phyloP scores from a whole-genome alignment of 2,113 vertebrate genomes.

The Bufo bufo region DNA sequence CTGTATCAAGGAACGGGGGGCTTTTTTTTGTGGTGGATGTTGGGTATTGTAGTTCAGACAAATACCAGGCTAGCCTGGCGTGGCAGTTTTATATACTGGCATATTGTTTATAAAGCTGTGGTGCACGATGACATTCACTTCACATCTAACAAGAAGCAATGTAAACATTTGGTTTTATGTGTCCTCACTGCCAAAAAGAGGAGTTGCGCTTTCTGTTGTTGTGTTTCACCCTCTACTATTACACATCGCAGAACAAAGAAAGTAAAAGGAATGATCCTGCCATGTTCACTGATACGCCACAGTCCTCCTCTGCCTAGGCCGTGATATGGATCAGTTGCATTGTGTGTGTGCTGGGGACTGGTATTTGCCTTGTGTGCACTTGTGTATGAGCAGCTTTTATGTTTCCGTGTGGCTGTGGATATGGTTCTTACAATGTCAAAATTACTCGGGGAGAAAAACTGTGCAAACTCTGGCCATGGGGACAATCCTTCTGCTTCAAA shows the following conservation, averaged over 20 bases:
- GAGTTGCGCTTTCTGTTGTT: constrained; percentile 8
- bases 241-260: constrained; percentile 47
- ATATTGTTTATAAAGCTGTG: background rate
- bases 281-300: background rate
- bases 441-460: background rate
- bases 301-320: background rate
- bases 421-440: background rate
- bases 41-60: background rate
- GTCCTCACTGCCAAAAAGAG: constrained; percentile 10
- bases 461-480: background rate
- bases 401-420: background rate
- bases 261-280: constrained; percentile 21
- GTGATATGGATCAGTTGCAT: background rate
- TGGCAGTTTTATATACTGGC: background rate
- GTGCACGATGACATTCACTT: background rate
- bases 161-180: constrained; percentile 14
- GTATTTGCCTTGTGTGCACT: background rate
- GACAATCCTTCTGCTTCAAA: too few species aligned
- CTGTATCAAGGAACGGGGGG: background rate
- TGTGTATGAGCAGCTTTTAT: background rate
- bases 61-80: background rate
- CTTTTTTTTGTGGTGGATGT: background rate
- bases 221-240: background rate
- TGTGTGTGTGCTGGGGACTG: background rate
- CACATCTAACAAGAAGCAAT: background rate